phyloP scores from a whole-genome alignment of 1,140 invertebrate species.

The Philopotamus ludificatus region DNA sequence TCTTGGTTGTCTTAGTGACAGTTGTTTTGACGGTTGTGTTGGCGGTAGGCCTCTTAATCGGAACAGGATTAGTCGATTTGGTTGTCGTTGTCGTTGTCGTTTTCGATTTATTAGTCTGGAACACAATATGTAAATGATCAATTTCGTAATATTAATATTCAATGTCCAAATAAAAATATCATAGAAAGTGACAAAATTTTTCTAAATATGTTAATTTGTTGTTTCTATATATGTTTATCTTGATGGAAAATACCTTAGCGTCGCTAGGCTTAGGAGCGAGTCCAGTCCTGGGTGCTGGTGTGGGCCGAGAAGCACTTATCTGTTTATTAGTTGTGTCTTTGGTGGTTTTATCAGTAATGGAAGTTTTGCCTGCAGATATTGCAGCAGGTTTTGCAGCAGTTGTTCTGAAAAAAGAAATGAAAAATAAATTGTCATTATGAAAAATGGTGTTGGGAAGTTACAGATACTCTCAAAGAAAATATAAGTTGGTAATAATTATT shows the following conservation, averaged over 20 bases:
- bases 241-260: conserved; percentile 30
- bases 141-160: conserved; percentile 34
- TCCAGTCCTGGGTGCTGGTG: conserved; percentile 38
- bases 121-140: too few species aligned
- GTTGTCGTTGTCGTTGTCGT: conserved; percentile 41
- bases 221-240: too few species aligned
- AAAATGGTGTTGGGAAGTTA: too few species aligned
- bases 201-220: too few species aligned
- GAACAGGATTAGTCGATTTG: conserved; percentile 42
- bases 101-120: conserved; percentile 23
- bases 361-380: conserved; percentile 42
- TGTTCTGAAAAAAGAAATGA: conserved; percentile 13
- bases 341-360: conserved; percentile 58
- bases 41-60: conserved; percentile 41
- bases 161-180: too few species aligned
- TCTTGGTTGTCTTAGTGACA: conserved; percentile 46
- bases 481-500: too few species aligned
- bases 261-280: conserved; percentile 21
- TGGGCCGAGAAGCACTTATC: conserved; percentile 53
- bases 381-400: conserved; percentile 31
- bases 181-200: too few species aligned
- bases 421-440: neutral
- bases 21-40: conserved; percentile 49
- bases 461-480: too few species aligned
- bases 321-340: conserved; percentile 63